Percentiles rank a stretch among this genome's conserved stretches.
These are phyloP conservation scores for Phycodurus eques DNA, from an alignment of 2,113 vertebrate species.

Conservation along the genomic window DNA sequence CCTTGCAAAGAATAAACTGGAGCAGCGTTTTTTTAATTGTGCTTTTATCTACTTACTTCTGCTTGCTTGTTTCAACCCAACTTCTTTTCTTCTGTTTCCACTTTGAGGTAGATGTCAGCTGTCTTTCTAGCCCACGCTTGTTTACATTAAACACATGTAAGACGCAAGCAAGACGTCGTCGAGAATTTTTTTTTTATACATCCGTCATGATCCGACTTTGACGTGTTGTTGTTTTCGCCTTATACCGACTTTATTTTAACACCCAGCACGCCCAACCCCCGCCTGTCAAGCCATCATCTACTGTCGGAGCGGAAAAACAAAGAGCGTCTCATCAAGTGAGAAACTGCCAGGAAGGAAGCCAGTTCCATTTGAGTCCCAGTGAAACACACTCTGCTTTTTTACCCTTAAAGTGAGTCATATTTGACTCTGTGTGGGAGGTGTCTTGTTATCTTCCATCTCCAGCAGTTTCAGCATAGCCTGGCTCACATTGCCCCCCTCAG, in stretches of 20 bases:
- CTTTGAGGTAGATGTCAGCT: conserved; percentile 3
- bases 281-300: conserved; percentile 46
- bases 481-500: conserved; percentile 33
- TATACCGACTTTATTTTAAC: conserved; percentile 25
- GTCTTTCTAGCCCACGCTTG: not conserved
- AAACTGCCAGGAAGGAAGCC: conserved; percentile 30
- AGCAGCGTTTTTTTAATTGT: not conserved
- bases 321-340: conserved; percentile 34
- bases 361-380: conserved; percentile 36
- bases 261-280: not conserved
- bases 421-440: conserved; percentile 5
- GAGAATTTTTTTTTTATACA: conserved; percentile 23
- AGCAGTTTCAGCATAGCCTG: conserved; percentile 16
- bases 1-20: not conserved
- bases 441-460: not conserved
- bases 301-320: conserved; percentile 39
- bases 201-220: conserved; percentile 30
- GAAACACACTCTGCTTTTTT: conserved; percentile 22
- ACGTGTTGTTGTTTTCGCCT: conserved; percentile 31
- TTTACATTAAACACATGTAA: conserved; percentile 29
- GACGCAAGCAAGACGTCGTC: conserved; percentile 3
- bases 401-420: conserved; percentile 9
- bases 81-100: not conserved
- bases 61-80: not conserved
- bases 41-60: not conserved